Evolutionary conservation across 1,140 invertebrate species (phyloP), one percentile per base, ranked within the genome.

Genomic region (Zaprionus davidi): DNA sequence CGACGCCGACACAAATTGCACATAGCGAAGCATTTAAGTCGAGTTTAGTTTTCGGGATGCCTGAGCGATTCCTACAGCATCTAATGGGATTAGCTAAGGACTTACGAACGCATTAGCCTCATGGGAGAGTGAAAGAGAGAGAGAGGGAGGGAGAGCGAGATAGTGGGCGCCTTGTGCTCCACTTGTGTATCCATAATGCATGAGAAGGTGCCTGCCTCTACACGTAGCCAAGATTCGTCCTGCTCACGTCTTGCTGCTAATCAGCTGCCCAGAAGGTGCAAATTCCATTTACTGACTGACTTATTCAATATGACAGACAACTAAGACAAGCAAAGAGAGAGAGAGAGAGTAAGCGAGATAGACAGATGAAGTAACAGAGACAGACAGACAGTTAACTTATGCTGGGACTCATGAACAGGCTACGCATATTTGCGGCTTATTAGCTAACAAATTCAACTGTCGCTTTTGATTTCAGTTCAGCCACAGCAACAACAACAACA

Each of bases 271-370:
- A 79, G 78, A 77, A 85, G 82, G 82, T 86, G 82, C 82, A 85
- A 85, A 85, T 85, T 85, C 82, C 63, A 85, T 85, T 84, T 85
- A 53, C 69, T 44, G 44, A 56, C n/a, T 85, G 82, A 86, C 76
- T 86, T 84, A 86, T 86, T 86, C 83, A 86, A 86, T 87, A 76
- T 82, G 82, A 86, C 83, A 86, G 62, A 60, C 81, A 64, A 66
- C 76, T 57, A 57, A 70, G 65, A 80, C 71, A 58, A 17, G 38
- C 28, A 55, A n/a, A n/a, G 62, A 36, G n/a, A 63, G 59, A 15
- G 7, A 55, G 26, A 11, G 51, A 28, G 22, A 17, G 17, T 11
- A 34, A 3, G 31, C 6, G 17, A 63, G 7, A 7, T 2, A 41
- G 13, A 51, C 34, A 17, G 22, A 55, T 0, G 3, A 4, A 5